phyloP scores from a whole-genome alignment of 53 echinoderm and acorn worm species.

The Patiria pectinifera region DNA sequence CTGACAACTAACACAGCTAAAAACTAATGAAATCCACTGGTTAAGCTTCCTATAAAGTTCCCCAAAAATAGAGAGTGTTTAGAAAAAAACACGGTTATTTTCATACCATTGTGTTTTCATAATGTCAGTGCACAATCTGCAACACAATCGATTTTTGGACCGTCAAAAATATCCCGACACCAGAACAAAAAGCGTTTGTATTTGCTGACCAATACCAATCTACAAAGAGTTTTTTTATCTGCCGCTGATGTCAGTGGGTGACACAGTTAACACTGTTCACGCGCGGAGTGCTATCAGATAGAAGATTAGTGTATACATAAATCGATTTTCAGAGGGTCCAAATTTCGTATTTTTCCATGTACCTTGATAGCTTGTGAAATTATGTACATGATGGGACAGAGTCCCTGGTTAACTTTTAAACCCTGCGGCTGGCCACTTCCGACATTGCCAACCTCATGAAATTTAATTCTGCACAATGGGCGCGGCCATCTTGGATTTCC shows the following conservation, averaged over 20 bases:
- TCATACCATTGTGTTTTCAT: too few relatives aligned
- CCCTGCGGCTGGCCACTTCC: not conserved
- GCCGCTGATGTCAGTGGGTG: not conserved
- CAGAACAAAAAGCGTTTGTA: not conserved
- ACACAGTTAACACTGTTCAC: not conserved
- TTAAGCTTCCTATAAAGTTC: too few relatives aligned
- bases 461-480: too few relatives aligned
- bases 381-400: not conserved
- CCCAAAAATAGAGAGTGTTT: too few relatives aligned
- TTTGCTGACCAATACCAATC: not conserved
- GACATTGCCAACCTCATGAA: not conserved
- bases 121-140: too few relatives aligned
- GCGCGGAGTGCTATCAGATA: not conserved
- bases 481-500: not conserved
- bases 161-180: not conserved
- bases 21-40: too few relatives aligned
- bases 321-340: constrained; percentile 11
- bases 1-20: too few relatives aligned
- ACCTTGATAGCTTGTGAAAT: not conserved
- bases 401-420: not conserved
- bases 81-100: too few relatives aligned
- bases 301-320: not conserved
- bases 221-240: not conserved
- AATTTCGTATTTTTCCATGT: not conserved
- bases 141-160: too few relatives aligned